Conservation (phyloP, 92 coral and sea anemone species). For the Meandrina meandrites region DNA sequence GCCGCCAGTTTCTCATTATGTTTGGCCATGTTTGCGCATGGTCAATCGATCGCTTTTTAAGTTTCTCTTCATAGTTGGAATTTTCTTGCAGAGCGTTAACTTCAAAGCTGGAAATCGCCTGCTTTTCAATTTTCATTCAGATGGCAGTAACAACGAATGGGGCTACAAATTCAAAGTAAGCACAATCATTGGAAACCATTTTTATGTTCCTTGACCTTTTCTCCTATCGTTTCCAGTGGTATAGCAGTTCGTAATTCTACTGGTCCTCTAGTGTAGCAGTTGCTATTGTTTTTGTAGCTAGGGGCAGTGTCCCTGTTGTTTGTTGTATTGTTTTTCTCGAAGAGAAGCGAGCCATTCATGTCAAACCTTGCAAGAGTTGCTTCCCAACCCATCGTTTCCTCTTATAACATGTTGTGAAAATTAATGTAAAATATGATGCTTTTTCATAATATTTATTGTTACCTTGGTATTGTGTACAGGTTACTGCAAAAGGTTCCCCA, state of each 20-base stretch:
- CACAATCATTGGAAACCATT: neutral
- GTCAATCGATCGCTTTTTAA: too few relatives aligned
- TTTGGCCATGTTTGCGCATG: neutral
- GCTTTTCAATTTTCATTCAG: conserved; percentile 92
- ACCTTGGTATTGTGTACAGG: conserved; percentile 47
- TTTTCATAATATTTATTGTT: too few relatives aligned
- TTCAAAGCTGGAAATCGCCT: conserved; percentile 93
- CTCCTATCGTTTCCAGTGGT: neutral
- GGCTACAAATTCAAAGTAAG: conserved; percentile 95
- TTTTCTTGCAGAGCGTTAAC: conserved; percentile 62
- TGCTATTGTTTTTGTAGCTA: too few relatives aligned
- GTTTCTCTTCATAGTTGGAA: neutral
- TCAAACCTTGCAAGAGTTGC: too few relatives aligned
- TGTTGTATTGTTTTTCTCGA: too few relatives aligned
- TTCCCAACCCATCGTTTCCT: neutral
- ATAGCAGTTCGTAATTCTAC: neutral
- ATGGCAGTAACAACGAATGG: conserved; percentile 99
- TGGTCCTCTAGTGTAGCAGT: too few relatives aligned
- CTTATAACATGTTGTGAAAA: too few relatives aligned
- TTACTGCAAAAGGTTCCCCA: conserved; percentile 95
- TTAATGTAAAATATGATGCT: too few relatives aligned
- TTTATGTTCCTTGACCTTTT: neutral
- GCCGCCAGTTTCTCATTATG: too few relatives aligned
- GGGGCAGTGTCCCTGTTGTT: too few relatives aligned
- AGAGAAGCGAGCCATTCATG: too few relatives aligned